A percentile compares a stretch with the other conserved stretches of the same genome.
These are phyloP conservation scores for Fissipunctia ypsillon DNA, from an alignment of 2,888 invertebrate species.

Conservation along the genomic window DNA sequence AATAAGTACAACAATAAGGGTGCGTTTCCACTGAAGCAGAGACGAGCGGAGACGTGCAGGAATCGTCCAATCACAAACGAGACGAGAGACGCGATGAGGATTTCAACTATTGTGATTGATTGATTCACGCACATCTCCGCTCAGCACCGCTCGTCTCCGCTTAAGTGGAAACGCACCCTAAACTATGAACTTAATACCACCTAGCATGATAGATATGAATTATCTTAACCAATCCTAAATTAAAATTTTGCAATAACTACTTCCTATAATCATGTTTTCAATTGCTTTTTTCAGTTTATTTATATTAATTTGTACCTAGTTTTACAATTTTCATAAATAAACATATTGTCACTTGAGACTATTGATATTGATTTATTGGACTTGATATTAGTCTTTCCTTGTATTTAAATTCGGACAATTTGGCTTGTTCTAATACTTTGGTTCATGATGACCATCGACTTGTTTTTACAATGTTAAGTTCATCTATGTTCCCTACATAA, in stretches of 20 bases:
- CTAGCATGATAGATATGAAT: constrained; percentile 20
- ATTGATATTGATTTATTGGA: no score
- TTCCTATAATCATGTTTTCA: background rate
- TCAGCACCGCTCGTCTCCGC: no score
- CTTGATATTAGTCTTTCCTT: constrained; percentile 23
- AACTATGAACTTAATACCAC: no score
- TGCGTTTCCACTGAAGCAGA: no score
- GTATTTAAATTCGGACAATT: background rate
- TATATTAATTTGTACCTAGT: constrained; percentile 8
- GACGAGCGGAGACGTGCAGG: no score
- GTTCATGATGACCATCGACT: background rate
- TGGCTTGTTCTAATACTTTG: background rate
- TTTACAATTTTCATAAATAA: background rate
- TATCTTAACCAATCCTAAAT: constrained; percentile 16
- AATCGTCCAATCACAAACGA: no score
- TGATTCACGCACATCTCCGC: no score
- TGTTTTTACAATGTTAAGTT: background rate
- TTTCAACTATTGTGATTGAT: no score
- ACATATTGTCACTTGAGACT: background rate
- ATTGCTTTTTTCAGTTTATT: background rate
- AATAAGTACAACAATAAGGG: no score
- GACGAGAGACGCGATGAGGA: no score
- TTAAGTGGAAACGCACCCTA: no score
- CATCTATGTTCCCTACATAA: background rate
- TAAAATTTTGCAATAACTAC: background rate